Percentiles rank a stretch among this genome's conserved stretches.
Conservation (phyloP, 2,113 vertebrate genomes). For the Sinocyclocheilus anshuiensis region DNA sequence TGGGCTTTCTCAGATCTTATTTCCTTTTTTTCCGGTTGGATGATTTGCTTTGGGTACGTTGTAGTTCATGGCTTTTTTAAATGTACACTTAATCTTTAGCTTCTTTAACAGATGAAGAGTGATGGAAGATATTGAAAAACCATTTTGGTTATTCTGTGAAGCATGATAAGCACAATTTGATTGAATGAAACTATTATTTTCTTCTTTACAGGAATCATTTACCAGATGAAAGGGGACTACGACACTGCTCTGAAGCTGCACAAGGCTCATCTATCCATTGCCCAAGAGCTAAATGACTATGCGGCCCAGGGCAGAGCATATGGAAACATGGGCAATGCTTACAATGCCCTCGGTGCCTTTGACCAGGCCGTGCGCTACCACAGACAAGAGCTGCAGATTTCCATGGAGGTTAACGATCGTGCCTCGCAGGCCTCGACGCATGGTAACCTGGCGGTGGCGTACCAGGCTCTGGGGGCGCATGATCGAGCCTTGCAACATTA, state of each 20-base stretch:
- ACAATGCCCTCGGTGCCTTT: constrained; percentile 84
- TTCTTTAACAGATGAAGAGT: neutral
- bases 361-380: constrained; percentile 94
- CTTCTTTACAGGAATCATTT: constrained; percentile 86
- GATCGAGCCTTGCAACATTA: constrained; percentile 95
- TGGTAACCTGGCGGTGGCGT: constrained; percentile 91
- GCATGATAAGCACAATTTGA: neutral
- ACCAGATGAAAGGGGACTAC: constrained; percentile 96
- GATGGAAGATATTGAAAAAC: constrained; percentile 3
- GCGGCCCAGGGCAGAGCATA: constrained; percentile 93
- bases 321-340: constrained; percentile 96
- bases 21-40: neutral
- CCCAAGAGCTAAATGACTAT: constrained; percentile 90
- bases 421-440: constrained; percentile 94
- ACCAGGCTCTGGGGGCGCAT: constrained; percentile 90
- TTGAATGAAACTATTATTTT: neutral
- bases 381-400: constrained; percentile 94
- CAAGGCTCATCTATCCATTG: constrained; percentile 87
- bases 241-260: constrained; percentile 88
- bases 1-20: neutral
- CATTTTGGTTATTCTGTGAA: neutral
- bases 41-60: constrained; percentile 6
- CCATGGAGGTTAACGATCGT: constrained; percentile 92
- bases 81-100: constrained; percentile 18
- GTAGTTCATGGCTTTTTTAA: neutral